Percentiles rank a stretch among this genome's conserved stretches.
Conservation (phyloP, 2,888 invertebrate genomes). For the Eudasyphora cyanicolor region DNA sequence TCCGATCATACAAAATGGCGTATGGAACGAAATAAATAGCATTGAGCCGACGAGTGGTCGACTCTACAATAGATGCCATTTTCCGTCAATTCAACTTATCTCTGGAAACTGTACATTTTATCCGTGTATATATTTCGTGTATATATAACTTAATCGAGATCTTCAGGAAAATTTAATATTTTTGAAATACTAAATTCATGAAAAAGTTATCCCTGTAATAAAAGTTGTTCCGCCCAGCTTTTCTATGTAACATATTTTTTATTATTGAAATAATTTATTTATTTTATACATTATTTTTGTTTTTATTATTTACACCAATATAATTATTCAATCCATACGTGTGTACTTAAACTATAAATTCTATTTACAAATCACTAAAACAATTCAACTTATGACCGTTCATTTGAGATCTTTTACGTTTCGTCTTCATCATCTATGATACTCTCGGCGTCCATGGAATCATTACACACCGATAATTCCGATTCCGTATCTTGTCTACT, state of each 20-base stretch:
- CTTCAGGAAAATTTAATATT: background rate
- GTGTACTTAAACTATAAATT: conserved; percentile 39
- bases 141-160: too few species aligned
- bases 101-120: too few species aligned
- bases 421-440: conserved; percentile 77
- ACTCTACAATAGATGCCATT: too few species aligned
- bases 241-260: conserved; percentile 4
- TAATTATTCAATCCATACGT: conserved; percentile 40
- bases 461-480: conserved; percentile 79
- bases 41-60: too few species aligned
- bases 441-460: conserved; percentile 79
- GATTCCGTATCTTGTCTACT: conserved; percentile 75
- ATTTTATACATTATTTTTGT: background rate
- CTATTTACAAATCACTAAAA: conserved; percentile 49
- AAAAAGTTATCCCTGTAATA: too few species aligned
- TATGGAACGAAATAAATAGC: too few species aligned
- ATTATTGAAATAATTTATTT: conserved; percentile 38
- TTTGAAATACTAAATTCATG: too few species aligned
- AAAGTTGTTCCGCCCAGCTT: too few species aligned
- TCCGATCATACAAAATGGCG: too few species aligned
- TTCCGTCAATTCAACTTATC: too few species aligned
- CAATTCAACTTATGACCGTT: background rate
- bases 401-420: conserved; percentile 70
- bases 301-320: conserved; percentile 30
- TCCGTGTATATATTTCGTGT: too few species aligned